phyloP scores from a whole-genome alignment of 2,113 vertebrate species.

The Megalops atlanticus region DNA sequence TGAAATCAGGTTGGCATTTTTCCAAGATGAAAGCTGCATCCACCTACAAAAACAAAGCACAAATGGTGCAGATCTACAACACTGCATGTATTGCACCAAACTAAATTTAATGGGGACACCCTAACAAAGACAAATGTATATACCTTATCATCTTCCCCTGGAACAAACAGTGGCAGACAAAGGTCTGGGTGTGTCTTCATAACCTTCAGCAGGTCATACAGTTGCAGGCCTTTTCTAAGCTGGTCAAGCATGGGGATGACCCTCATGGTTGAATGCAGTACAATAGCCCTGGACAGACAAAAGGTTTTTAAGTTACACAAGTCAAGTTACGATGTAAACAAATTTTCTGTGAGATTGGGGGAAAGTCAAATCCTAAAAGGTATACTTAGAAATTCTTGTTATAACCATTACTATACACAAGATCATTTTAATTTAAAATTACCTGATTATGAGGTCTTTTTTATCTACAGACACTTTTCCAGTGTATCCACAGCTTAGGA shows the following conservation, averaged over 20 bases:
- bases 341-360: too few species aligned
- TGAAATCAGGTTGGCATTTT: background rate
- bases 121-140: background rate
- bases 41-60: background rate
- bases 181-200: slow-evolving; percentile 6
- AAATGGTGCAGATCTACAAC: too few species aligned
- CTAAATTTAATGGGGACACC: background rate
- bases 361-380: too few species aligned
- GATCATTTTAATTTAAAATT: too few species aligned
- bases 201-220: background rate
- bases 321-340: too few species aligned
- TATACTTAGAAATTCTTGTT: too few species aligned
- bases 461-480: slow-evolving; percentile 13
- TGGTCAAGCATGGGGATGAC: slow-evolving; percentile 1
- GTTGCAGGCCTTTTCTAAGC: slow-evolving; percentile 7
- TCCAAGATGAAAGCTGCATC: background rate
- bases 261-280: background rate
- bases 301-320: background rate
- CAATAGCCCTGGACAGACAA: slow-evolving; percentile 3
- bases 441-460: background rate
- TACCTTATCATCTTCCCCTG: background rate
- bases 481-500: slow-evolving; percentile 11
- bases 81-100: background rate
- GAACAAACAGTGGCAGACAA: slow-evolving; percentile 13
- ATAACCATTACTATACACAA: too few species aligned